phyloP scores from a whole-genome alignment of 1,140 invertebrate species.

The Zaprionus lachaisei region DNA sequence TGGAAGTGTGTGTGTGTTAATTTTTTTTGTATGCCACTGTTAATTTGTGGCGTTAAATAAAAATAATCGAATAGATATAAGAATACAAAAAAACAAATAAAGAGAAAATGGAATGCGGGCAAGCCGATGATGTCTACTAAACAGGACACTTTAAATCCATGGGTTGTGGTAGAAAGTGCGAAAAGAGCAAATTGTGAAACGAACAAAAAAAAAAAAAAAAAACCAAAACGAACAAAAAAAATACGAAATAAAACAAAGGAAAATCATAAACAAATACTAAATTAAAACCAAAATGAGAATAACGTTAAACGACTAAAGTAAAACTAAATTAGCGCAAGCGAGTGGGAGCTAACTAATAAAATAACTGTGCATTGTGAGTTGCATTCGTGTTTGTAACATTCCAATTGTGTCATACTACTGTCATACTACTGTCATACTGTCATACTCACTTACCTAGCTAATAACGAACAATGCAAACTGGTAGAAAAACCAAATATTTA shows the following conservation, averaged over 20 bases:
- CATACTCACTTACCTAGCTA: conserved; percentile 48
- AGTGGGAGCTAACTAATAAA: conserved; percentile 9
- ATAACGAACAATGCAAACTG: conserved; percentile 55
- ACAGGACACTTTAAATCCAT: conserved; percentile 48
- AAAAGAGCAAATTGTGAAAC: conserved; percentile 23
- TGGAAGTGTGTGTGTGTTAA: conserved; percentile 7
- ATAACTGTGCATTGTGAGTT: conserved; percentile 25
- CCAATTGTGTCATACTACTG: conserved; percentile 53
- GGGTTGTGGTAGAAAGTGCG: conserved; percentile 50
- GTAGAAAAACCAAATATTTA: conserved; percentile 54
- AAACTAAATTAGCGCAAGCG: conserved; percentile 10
- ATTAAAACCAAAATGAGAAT: conserved; percentile 8
- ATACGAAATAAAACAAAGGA: conserved; percentile 5
- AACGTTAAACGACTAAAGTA: conserved; percentile 15
- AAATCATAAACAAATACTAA: not conserved
- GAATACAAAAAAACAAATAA: conserved; percentile 8
- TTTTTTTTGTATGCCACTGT: conserved; percentile 48
- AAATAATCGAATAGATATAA: conserved; percentile 48
- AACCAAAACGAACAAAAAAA: conserved; percentile 4
- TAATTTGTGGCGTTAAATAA: conserved; percentile 71
- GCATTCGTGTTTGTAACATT: conserved; percentile 43
- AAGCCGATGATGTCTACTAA: conserved; percentile 7
- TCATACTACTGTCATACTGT: conserved; percentile 47
- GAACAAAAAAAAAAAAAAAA: conserved; percentile 14
- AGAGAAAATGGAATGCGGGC: conserved; percentile 3